phyloP scores from a whole-genome alignment of 2,113 vertebrate species.

The Lophius piscatorius region DNA sequence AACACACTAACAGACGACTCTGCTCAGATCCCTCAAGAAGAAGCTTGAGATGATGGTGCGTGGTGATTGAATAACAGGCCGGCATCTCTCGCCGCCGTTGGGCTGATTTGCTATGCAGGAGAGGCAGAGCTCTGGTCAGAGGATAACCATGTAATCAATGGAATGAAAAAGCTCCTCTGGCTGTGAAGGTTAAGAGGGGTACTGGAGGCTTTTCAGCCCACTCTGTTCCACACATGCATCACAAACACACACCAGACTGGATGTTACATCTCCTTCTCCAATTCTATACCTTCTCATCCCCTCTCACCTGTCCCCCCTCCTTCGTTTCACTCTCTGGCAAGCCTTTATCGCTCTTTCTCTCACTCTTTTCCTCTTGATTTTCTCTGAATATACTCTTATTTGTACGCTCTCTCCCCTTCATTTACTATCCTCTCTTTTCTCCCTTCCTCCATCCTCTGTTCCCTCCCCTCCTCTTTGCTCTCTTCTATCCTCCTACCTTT shows the following conservation, averaged over 20 bases:
- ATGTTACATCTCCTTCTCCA: conserved; percentile 42
- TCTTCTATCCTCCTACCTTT: conserved; percentile 60
- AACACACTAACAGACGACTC: conserved; percentile 28
- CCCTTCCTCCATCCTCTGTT: conserved; percentile 29
- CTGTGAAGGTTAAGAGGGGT: conserved; percentile 77
- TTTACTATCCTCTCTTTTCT: conserved; percentile 44
- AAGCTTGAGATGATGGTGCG: conserved; percentile 44
- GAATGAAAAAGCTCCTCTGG: conserved; percentile 68
- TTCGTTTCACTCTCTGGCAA: conserved; percentile 47
- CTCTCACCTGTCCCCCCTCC: conserved; percentile 57
- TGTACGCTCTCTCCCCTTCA: conserved; percentile 44
- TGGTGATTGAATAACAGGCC: conserved; percentile 69
- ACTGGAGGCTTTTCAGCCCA: conserved; percentile 57
- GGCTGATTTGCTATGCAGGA: conserved; percentile 72
- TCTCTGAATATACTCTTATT: conserved; percentile 50
- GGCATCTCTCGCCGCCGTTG: conserved; percentile 52
- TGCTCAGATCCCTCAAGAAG: conserved; percentile 43
- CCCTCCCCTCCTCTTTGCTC: conserved; percentile 26
- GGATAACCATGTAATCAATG: conserved; percentile 78
- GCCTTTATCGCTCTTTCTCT: conserved; percentile 52
- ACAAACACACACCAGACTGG: conserved; percentile 49
- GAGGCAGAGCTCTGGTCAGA: conserved; percentile 70
- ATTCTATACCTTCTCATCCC: conserved; percentile 22
- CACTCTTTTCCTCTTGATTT: conserved; percentile 11
- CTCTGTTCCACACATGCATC: conserved; percentile 48